Percentiles rank a stretch among this genome's conserved stretches.
Evolutionary conservation across 2,797 vertebrate species (phyloP).

Genomic region (Mastacembelus armatus): DNA sequence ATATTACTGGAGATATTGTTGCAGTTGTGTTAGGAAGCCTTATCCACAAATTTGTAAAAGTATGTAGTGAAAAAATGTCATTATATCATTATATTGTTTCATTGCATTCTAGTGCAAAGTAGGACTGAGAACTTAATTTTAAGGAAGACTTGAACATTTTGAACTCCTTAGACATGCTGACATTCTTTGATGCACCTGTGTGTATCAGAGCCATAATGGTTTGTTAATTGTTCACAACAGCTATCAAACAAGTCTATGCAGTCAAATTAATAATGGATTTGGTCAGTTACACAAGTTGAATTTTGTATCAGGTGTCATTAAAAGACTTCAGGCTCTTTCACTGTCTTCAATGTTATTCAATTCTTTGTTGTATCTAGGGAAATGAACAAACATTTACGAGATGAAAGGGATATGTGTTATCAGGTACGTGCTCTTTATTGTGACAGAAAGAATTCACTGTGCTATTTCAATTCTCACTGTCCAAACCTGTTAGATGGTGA

Average conservation of each 20-base stretch:
- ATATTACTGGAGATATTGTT: background rate
- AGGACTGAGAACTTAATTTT: too few species aligned
- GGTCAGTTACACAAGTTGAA: background rate
- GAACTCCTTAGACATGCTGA: too few species aligned
- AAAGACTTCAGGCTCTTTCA: constrained; percentile 10
- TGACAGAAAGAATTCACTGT: background rate
- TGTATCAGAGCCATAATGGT: background rate
- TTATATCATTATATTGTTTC: too few species aligned
- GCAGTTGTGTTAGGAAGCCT: background rate
- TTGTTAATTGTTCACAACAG: background rate
- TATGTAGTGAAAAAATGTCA: background rate
- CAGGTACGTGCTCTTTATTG: constrained; percentile 81
- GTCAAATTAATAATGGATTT: background rate
- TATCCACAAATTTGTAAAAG: background rate
- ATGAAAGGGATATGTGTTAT: constrained; percentile 88
- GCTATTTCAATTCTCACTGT: background rate
- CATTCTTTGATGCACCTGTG: background rate
- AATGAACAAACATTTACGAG: constrained; percentile 94
- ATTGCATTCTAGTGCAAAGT: background rate
- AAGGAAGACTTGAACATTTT: too few species aligned
- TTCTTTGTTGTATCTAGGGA: constrained; percentile 81
- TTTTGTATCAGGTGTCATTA: background rate
- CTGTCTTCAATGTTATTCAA: background rate
- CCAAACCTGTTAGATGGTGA: too few species aligned
- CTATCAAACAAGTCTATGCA: background rate